A percentile compares a stretch with the other conserved stretches of the same genome.
phyloP scores from a whole-genome alignment of 2,797 vertebrate genomes.

The Anableps anableps region DNA sequence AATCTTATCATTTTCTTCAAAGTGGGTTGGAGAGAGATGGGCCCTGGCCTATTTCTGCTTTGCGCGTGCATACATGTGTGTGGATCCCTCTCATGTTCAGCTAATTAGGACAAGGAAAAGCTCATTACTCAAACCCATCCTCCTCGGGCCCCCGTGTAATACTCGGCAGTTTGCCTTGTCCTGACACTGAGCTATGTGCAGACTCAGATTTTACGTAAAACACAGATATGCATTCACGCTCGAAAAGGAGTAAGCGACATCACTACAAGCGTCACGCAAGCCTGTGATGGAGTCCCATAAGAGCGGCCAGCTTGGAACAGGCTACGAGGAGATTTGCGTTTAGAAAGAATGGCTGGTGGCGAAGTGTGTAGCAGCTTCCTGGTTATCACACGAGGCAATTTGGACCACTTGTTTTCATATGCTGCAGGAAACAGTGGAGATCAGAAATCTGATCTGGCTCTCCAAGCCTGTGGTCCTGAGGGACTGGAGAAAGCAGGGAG shows the following conservation, averaged over 20 bases:
- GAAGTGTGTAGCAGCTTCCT: conserved; percentile 64
- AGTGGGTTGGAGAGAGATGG: conserved; percentile 81
- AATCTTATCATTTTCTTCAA: conserved; percentile 82
- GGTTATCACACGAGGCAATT: conserved; percentile 77
- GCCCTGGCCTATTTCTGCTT: conserved; percentile 81
- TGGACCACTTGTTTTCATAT: conserved; percentile 79
- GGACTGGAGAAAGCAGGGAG: conserved; percentile 73
- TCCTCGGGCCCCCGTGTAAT: conserved; percentile 80
- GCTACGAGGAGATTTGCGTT: not conserved
- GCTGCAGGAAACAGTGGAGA: conserved; percentile 77
- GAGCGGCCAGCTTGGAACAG: conserved; percentile 1
- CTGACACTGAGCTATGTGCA: conserved; percentile 80
- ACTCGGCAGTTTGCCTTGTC: conserved; percentile 78
- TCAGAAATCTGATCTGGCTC: conserved; percentile 81
- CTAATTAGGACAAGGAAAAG: conserved; percentile 86
- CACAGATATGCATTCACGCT: conserved; percentile 12
- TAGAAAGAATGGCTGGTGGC: conserved; percentile 40
- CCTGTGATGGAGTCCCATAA: conserved; percentile 27
- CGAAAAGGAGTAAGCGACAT: conserved; percentile 49
- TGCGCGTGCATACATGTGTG: conserved; percentile 53
- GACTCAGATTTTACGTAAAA: conserved; percentile 71
- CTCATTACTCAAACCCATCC: conserved; percentile 86
- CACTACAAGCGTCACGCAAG: conserved; percentile 54
- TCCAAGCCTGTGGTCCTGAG: conserved; percentile 75
- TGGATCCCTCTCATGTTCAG: conserved; percentile 77